These are phyloP conservation scores for Zaprionus gabonicus DNA, from an alignment of 1,140 invertebrate species.

Conservation along the genomic window DNA sequence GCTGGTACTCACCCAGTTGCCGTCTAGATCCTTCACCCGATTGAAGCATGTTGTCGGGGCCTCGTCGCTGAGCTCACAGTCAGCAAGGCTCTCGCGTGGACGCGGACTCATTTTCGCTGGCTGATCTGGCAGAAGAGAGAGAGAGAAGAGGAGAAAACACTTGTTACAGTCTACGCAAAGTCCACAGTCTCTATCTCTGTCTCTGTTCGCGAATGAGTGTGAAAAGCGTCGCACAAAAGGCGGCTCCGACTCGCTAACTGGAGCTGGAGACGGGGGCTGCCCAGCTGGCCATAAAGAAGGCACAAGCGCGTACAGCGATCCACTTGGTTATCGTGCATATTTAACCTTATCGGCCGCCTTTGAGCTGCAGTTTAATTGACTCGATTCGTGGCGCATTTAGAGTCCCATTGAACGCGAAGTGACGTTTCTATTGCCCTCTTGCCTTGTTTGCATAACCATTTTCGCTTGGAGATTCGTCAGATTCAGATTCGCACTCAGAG, in stretches of 20 bases:
- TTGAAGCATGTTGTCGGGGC: conserved; percentile 35
- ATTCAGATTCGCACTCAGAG: neutral
- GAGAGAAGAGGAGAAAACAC: neutral
- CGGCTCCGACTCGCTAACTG: neutral
- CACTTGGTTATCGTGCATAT: conserved; percentile 5
- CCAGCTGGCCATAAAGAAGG: neutral
- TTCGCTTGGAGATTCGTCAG: conserved; percentile 25
- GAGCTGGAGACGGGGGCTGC: neutral
- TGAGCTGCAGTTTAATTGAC: conserved; percentile 15
- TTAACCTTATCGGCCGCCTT: conserved; percentile 8
- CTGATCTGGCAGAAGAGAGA: neutral
- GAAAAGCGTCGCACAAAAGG: neutral
- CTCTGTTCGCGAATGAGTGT: neutral
- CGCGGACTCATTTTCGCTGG: conserved; percentile 54
- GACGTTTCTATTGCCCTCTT: neutral
- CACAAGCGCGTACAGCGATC: neutral
- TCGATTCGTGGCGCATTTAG: neutral
- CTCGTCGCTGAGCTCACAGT: conserved; percentile 23
- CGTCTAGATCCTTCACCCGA: conserved; percentile 40
- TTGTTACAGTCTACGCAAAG: neutral
- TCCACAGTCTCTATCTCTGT: neutral
- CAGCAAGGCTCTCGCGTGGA: conserved; percentile 52
- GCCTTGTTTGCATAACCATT: conserved; percentile 72
- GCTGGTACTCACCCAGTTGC: conserved; percentile 26
- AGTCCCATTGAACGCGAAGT: neutral